Evolutionary conservation across 2,113 vertebrate genomes (phyloP).

Genomic region (Rhinoptilus africanus): DNA sequence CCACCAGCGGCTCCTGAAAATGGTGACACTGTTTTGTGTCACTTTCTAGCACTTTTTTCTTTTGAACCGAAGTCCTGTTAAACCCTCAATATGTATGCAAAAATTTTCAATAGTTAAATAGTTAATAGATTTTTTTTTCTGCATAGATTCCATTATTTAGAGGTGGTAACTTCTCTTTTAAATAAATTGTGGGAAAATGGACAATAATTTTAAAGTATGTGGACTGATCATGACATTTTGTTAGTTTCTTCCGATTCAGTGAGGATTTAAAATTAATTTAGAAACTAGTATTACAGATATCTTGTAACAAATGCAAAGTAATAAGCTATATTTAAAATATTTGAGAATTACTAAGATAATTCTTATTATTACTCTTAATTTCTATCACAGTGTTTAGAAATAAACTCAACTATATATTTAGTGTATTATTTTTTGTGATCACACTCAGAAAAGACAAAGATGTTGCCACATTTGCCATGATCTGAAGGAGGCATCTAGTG

Average conservation of each 20-base stretch:
- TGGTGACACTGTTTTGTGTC: background rate
- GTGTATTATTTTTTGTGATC: background rate
- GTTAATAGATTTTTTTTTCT: background rate
- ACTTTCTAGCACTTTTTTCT: background rate
- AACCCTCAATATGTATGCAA: background rate
- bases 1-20: background rate
- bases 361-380: background rate
- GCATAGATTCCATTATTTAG: background rate
- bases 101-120: background rate
- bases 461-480: background rate
- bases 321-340: background rate
- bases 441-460: background rate
- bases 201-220: background rate
- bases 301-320: background rate
- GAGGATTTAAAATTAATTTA: background rate
- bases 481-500: background rate
- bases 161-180: background rate
- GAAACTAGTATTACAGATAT: background rate
- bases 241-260: rapidly evolving
- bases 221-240: background rate
- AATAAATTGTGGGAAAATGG: background rate
- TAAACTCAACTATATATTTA: background rate
- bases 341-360: background rate
- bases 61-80: background rate
- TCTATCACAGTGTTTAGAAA: background rate